Evolutionary conservation across 2,113 vertebrate genomes (phyloP).

Genomic region (Crocuta crocuta): DNA sequence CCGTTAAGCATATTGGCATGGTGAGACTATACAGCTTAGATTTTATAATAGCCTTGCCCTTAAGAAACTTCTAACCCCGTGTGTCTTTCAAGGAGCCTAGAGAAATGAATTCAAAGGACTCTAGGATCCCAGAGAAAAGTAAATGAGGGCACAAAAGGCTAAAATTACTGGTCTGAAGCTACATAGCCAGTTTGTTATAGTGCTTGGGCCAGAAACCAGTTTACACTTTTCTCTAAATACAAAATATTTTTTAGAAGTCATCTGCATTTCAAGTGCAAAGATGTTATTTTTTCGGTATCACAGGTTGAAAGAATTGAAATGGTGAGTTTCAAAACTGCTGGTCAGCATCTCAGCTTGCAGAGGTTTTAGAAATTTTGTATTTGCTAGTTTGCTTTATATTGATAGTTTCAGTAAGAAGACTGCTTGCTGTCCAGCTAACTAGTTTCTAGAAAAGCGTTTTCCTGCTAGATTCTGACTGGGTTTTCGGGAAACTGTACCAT

Average conservation of each 20-base stretch:
- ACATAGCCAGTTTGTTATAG: neutral
- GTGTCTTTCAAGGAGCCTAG: neutral
- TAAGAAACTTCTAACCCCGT: neutral
- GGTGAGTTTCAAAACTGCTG: neutral
- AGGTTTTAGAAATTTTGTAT: neutral
- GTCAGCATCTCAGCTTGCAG: too few relatives aligned
- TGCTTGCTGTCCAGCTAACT: neutral
- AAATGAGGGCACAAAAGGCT: neutral
- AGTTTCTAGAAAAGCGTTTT: neutral
- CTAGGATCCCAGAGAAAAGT: neutral
- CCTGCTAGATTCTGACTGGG: neutral
- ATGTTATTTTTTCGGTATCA: neutral
- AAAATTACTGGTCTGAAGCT: neutral
- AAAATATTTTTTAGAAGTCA: neutral
- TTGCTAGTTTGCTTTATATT: neutral
- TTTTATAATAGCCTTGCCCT: neutral
- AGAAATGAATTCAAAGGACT: neutral
- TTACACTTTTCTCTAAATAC: neutral
- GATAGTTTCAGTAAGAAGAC: neutral
- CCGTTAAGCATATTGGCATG: neutral
- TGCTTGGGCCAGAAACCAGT: neutral
- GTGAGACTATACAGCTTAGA: neutral
- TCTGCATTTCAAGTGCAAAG: neutral
- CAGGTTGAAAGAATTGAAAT: neutral
- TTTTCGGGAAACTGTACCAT: neutral